Evolutionary conservation across 2,113 vertebrate species (phyloP).

Genomic region (Trochalopteron elliotii): DNA sequence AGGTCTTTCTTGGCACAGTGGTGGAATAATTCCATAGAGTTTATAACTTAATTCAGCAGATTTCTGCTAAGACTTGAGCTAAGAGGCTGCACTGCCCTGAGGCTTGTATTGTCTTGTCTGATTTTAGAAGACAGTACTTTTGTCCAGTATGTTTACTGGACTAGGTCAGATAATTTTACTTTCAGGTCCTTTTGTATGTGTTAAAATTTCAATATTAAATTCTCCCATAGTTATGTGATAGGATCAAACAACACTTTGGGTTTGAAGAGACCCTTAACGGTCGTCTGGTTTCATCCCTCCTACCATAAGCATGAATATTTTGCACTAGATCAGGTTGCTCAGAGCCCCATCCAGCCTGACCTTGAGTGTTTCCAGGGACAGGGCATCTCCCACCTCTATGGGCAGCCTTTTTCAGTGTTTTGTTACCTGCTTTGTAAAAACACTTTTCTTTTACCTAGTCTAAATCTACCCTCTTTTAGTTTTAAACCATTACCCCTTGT

Average conservation of each 20-base stretch:
- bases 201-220: not conserved
- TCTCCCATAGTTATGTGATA: not conserved
- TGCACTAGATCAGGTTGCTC: not conserved
- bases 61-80: conserved; percentile 26
- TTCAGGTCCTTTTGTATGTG: not conserved
- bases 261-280: not conserved
- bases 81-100: not conserved
- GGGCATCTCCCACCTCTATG: not conserved
- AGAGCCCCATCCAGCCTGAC: not conserved
- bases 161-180: conserved; percentile 4
- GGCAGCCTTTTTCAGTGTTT: not conserved
- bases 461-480: not conserved
- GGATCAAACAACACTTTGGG: not conserved
- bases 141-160: conserved; percentile 1
- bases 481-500: not conserved
- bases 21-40: conserved; percentile 50
- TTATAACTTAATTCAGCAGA: conserved; percentile 12
- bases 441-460: not conserved
- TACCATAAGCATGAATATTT: fast-evolving
- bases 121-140: conserved; percentile 49
- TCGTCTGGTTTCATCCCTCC: not conserved
- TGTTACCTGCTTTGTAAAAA: not conserved
- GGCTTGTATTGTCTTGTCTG: conserved; percentile 36
- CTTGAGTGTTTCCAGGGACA: not conserved
- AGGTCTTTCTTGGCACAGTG: conserved; percentile 1